Conservation (phyloP, 2,797 vertebrate species). For the Amniataba percoides region DNA sequence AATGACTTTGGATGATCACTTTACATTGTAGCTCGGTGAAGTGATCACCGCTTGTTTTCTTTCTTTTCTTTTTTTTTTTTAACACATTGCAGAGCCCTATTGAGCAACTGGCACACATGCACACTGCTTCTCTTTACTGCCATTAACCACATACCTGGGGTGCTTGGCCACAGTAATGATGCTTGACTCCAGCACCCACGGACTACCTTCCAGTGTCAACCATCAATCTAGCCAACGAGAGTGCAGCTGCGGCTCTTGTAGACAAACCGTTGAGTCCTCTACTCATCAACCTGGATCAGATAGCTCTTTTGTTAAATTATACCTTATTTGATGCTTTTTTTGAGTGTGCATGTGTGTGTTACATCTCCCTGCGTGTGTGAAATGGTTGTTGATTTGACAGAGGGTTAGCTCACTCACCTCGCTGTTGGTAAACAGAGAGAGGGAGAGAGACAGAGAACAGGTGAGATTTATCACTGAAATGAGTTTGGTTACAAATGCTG, state of each 20-base stretch:
- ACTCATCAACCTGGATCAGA: slow-evolving; percentile 31
- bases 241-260: slow-evolving; percentile 29
- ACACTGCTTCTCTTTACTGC: slow-evolving; percentile 63
- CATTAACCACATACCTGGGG: slow-evolving; percentile 76
- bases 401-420: slow-evolving; percentile 34
- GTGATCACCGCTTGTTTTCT: slow-evolving; percentile 48
- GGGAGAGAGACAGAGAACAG: slow-evolving; percentile 12
- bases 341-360: background rate
- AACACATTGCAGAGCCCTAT: slow-evolving; percentile 60
- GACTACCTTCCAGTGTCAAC: slow-evolving; percentile 60
- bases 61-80: background rate
- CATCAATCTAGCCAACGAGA: slow-evolving; percentile 71
- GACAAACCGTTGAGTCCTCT: slow-evolving; percentile 24
- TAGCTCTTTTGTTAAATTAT: slow-evolving; percentile 38
- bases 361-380: slow-evolving; percentile 5
- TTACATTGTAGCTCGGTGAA: slow-evolving; percentile 46
- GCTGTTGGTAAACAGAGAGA: slow-evolving; percentile 39
- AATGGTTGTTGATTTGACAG: slow-evolving; percentile 34
- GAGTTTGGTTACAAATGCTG: slow-evolving; percentile 57
- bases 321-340: slow-evolving; percentile 23
- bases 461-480: slow-evolving; percentile 51
- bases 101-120: slow-evolving; percentile 70
- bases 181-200: slow-evolving; percentile 75
- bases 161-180: slow-evolving; percentile 76
- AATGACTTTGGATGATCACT: slow-evolving; percentile 60